Evolutionary conservation across 2,888 invertebrate genomes (phyloP).

Genomic region (Monoplex corrugatus): DNA sequence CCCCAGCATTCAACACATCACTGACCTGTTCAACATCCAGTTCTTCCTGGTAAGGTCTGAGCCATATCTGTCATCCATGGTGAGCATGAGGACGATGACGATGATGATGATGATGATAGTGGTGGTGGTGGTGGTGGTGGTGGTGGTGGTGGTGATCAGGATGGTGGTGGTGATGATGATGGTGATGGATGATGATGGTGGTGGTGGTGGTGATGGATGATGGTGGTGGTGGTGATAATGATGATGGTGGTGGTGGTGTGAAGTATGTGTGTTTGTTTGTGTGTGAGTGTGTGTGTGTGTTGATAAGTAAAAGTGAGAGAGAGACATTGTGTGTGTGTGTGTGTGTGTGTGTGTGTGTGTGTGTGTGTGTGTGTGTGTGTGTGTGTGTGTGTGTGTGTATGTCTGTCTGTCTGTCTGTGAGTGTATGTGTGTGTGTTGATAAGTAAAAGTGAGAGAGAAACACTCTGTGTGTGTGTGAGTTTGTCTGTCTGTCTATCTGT

Average conservation of each 20-base stretch:
- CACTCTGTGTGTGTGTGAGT: no score
- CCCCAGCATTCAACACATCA: slow-evolving; percentile 94
- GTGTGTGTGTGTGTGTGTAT: neutral
- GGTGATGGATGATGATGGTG: slow-evolving; percentile 21
- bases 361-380: neutral
- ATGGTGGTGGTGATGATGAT: slow-evolving; percentile 7
- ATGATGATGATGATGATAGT: slow-evolving; percentile 19
- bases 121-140: slow-evolving; percentile 16
- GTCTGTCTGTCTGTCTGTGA: neutral
- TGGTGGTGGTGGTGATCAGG: neutral
- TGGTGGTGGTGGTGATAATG: no score
- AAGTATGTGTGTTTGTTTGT: neutral
- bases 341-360: slow-evolving; percentile 12
- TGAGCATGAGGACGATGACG: neutral
- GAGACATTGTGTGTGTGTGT: neutral
- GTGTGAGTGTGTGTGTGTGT: slow-evolving; percentile 18
- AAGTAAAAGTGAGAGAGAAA: no score
- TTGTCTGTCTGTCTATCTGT: no score
- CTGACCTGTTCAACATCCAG: slow-evolving; percentile 94
- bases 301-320: neutral
- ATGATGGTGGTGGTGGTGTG: neutral
- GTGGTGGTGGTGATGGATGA: slow-evolving; percentile 4
- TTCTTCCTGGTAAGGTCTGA: slow-evolving; percentile 85
- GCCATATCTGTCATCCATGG: neutral
- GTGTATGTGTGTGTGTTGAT: no score